Base-by-base conservation (phyloP, 2,888 invertebrate species). In the Chymomyza caudatula region DNA sequence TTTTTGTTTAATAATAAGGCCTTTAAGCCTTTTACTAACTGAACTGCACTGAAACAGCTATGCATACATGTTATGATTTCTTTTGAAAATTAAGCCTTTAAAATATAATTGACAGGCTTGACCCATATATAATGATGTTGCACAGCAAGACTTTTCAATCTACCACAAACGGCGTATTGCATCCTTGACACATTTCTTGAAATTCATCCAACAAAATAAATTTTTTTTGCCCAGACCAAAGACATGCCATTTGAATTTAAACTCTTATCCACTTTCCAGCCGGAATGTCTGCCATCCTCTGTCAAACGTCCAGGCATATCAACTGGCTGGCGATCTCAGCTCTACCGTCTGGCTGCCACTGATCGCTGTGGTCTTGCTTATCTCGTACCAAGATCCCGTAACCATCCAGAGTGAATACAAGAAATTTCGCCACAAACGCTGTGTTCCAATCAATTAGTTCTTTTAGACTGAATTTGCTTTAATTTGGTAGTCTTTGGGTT, bases 1-100 rank as follows among this genome's bases (percentile, higher is more conserved):
- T 23, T n/a, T 58, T 59, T n/a, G 44, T 51, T 59, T 53, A 67
- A 72, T 71, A 72, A 60, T 63, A 44, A 63, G 52, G 49, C 42
- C 4, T 11, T 63, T 74, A 37, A 69, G 63, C 52, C 25, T 42
- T 25, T 19, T 29, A 42, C 23, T 47, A 29, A 13, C 17, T 17
- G 8, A 54, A 54, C 1, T 23, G 8, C 22, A 43, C 56, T 53
- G 53, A 54, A 17, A 22, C 19, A 44, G 23, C 15, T 53, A 55
- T 42, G n/a, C 56, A 53, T 17, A 52, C 20, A 51, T 43, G 25
- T 52, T 42, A 25, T 61, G 19, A 37, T 25, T 37, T 54, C 29
- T 54, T 37, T 37, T 5, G 3, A 37, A 13, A 37, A n/a, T 19
- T 4, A 2, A 54, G 17, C 2, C 19, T 6, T 3, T 13, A 37